A percentile compares a stretch with the other conserved stretches of the same genome.
These are phyloP conservation scores for Mythimna vitellina DNA, from an alignment of 2,888 invertebrate species.

Conservation along the genomic window DNA sequence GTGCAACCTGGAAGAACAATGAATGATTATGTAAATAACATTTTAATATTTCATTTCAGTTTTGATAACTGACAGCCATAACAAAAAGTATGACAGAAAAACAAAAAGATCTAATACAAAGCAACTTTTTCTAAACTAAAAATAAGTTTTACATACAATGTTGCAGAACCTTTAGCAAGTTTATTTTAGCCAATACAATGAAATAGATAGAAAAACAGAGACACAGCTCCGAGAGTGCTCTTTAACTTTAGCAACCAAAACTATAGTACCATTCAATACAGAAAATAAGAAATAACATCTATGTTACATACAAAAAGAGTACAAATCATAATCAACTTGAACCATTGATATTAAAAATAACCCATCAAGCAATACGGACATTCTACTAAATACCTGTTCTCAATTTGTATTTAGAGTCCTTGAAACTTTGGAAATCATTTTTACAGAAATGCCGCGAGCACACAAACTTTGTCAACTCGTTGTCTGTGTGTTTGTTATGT, in stretches of 20 bases:
- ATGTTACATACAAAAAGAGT: slow-evolving; percentile 35
- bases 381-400: slow-evolving; percentile 87
- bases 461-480: slow-evolving; percentile 91
- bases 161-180: slow-evolving; percentile 26
- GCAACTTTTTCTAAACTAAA: slow-evolving; percentile 45
- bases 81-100: slow-evolving; percentile 46
- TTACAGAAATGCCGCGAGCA: slow-evolving; percentile 94
- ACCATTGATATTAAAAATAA: slow-evolving; percentile 47
- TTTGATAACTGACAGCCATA: slow-evolving; percentile 47
- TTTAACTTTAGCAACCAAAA: slow-evolving; percentile 49
- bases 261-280: slow-evolving; percentile 50
- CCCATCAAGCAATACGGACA: slow-evolving; percentile 63
- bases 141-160: slow-evolving; percentile 38
- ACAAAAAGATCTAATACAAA: slow-evolving; percentile 47
- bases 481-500: slow-evolving; percentile 88
- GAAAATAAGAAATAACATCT: slow-evolving; percentile 24
- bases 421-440: slow-evolving; percentile 93
- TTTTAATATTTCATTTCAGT: slow-evolving; percentile 23
- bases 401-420: slow-evolving; percentile 93
- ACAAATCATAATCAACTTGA: slow-evolving; percentile 49
- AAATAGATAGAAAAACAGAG: slow-evolving; percentile 26
- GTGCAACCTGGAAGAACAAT: slow-evolving; percentile 41
- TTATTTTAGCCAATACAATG: slow-evolving; percentile 20
- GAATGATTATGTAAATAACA: slow-evolving; percentile 15
- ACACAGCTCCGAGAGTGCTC: slow-evolving; percentile 42